phyloP scores from a whole-genome alignment of 2,113 vertebrate genomes.

The Microcebus ravelobensis region DNA sequence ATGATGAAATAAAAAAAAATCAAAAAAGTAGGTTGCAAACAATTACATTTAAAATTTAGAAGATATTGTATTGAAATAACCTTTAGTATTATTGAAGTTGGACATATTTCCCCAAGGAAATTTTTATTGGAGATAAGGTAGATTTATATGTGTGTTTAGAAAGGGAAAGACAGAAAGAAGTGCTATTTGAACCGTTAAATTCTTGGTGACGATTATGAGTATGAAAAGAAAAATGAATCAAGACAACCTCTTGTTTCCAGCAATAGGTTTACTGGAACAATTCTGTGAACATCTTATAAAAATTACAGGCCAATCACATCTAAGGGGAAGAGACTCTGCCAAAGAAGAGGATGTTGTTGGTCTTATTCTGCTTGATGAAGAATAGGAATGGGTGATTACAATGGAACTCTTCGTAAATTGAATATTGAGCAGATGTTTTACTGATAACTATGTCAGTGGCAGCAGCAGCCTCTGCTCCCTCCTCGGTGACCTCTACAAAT shows the following conservation, averaged over 20 bases:
- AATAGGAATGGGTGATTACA: slow-evolving; percentile 88
- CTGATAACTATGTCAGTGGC: fast-evolving
- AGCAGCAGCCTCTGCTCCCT: slow-evolving; percentile 62
- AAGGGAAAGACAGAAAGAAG: background rate
- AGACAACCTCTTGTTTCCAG: background rate
- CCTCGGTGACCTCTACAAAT: slow-evolving; percentile 66
- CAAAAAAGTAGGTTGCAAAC: background rate
- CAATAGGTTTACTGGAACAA: fast-evolving
- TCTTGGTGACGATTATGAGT: background rate
- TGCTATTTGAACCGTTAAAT: background rate
- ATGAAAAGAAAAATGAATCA: background rate
- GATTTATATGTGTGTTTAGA: background rate
- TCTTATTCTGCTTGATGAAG: slow-evolving; percentile 85
- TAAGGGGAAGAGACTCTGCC: slow-evolving; percentile 81
- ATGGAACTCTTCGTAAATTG: slow-evolving; percentile 17
- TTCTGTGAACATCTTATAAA: fast-evolving
- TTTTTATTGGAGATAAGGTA: background rate
- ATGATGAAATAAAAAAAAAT: no score
- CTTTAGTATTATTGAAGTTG: background rate
- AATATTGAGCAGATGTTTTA: fast-evolving
- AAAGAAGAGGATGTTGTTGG: slow-evolving; percentile 83
- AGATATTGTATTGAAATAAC: background rate
- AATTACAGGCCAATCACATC: fast-evolving
- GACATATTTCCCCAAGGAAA: background rate
- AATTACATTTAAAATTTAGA: background rate